These are phyloP conservation scores for Tenthredo notha DNA, from an alignment of 2,888 invertebrate genomes.

Conservation along the genomic window DNA sequence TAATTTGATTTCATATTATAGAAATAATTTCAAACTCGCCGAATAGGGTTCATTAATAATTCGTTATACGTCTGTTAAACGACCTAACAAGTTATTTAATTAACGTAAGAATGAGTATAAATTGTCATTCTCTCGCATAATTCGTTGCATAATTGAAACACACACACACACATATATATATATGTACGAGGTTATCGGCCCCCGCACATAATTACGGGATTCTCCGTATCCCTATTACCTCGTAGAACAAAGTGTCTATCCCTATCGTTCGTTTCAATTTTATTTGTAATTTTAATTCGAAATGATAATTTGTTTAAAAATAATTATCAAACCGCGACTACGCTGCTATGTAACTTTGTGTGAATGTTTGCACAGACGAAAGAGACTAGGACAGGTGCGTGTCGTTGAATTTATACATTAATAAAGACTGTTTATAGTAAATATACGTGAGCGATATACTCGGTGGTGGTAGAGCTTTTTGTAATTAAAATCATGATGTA, in stretches of 20 bases:
- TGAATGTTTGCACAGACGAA: background rate
- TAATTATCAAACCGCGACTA: no score
- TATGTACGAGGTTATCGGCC: background rate
- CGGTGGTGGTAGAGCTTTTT: background rate
- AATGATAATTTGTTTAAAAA: background rate
- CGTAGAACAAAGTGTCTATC: background rate
- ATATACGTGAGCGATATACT: background rate
- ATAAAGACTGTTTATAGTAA: background rate
- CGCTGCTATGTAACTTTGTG: background rate
- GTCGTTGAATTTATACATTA: conserved; percentile 7
- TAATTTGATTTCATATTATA: background rate
- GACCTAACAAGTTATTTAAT: background rate
- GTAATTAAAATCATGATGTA: conserved; percentile 20
- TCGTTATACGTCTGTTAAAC: background rate
- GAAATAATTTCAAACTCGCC: background rate
- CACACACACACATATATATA: background rate
- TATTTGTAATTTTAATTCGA: background rate
- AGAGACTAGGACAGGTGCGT: background rate
- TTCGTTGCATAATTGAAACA: conserved; percentile 5
- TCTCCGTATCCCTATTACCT: background rate
- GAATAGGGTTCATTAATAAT: background rate
- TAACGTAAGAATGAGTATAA: background rate
- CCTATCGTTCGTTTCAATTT: no score
- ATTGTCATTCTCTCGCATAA: background rate
- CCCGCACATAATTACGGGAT: conserved; percentile 4